Conservation (phyloP, 2,888 invertebrate genomes). For the Agrotis exclamationis region DNA sequence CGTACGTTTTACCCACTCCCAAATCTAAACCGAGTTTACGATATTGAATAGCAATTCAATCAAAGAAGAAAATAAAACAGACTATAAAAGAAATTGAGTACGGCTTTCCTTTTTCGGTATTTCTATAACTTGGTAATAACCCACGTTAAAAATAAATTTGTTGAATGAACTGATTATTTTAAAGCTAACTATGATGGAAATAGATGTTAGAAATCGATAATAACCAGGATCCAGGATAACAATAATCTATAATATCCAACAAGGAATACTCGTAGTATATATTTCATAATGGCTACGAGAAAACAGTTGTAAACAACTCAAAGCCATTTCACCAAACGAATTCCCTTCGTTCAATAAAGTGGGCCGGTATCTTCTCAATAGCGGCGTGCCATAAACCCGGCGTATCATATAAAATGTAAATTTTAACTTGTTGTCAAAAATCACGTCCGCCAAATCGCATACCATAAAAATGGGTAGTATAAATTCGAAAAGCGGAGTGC, state of each 20-base stretch:
- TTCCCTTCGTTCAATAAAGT: slow-evolving; percentile 58
- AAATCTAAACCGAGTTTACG: slow-evolving; percentile 33
- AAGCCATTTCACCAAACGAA: slow-evolving; percentile 36
- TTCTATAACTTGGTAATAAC: slow-evolving; percentile 20
- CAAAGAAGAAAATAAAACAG: slow-evolving; percentile 43
- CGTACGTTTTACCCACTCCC: slow-evolving; percentile 25
- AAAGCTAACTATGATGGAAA: neutral
- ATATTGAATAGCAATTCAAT: slow-evolving; percentile 41
- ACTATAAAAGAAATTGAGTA: slow-evolving; percentile 31
- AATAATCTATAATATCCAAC: too few relatives aligned
- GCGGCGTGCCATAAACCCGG: slow-evolving; percentile 73
- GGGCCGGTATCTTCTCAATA: slow-evolving; percentile 59
- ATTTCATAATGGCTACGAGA: neutral
- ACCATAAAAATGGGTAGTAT: slow-evolving; percentile 84
- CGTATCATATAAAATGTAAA: slow-evolving; percentile 83
- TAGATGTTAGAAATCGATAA: neutral
- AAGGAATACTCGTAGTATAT: slow-evolving; percentile 1
- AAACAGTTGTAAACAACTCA: slow-evolving; percentile 12
- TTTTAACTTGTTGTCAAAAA: slow-evolving; percentile 86
- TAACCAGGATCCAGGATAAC: neutral
- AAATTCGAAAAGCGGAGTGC: slow-evolving; percentile 82
- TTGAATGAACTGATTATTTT: slow-evolving; percentile 1
- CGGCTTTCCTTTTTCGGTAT: slow-evolving; percentile 4
- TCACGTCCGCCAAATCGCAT: slow-evolving; percentile 82
- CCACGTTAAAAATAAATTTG: slow-evolving; percentile 20